Evolutionary conservation across 2,113 vertebrate species (phyloP).

Genomic region (Stercorarius parasiticus): DNA sequence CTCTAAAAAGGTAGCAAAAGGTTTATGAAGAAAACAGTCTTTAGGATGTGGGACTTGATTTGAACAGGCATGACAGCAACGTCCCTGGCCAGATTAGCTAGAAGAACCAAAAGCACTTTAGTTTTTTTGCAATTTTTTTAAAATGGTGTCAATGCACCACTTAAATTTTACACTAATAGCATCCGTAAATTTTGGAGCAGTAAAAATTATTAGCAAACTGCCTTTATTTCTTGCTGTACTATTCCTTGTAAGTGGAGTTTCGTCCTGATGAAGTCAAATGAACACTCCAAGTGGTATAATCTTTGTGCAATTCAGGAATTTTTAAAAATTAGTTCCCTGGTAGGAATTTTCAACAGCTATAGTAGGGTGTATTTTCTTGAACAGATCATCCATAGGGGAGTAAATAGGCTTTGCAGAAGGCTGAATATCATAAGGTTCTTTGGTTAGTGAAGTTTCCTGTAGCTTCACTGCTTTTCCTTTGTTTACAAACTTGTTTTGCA

Average conservation of each 20-base stretch:
- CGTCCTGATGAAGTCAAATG: not conserved
- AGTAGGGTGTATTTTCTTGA: not conserved
- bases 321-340: not conserved
- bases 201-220: not conserved
- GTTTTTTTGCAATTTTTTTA: not conserved
- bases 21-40: not conserved
- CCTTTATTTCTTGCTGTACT: not conserved
- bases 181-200: not conserved
- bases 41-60: constrained; percentile 10
- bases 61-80: not conserved
- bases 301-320: not conserved
- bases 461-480: not conserved
- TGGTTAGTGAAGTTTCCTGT: not conserved
- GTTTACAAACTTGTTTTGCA: not conserved
- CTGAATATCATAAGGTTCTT: not conserved
- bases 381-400: not conserved
- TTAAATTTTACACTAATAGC: not conserved
- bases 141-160: not conserved
- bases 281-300: not conserved
- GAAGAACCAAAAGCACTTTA: not conserved
- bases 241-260: not conserved
- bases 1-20: constrained; percentile 5
- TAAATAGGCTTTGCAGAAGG: not conserved
- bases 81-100: not conserved
- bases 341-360: not conserved